These are phyloP conservation scores for Drosophila kikkawai DNA, from an alignment of 1,140 invertebrate genomes.

Conservation along the genomic window DNA sequence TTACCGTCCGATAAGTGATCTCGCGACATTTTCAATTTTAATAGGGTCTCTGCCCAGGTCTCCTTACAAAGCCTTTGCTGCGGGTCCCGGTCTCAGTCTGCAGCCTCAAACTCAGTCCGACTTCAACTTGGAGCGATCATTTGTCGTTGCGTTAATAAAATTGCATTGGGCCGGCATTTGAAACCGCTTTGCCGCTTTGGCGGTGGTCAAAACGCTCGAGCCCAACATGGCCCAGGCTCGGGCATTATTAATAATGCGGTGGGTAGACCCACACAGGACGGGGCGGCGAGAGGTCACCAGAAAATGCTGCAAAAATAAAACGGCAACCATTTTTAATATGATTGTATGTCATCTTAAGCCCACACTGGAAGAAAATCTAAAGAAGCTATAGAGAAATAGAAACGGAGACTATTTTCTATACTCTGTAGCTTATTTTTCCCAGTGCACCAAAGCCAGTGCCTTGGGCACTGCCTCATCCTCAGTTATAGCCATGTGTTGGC, in stretches of 20 bases:
- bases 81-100: conserved; percentile 11
- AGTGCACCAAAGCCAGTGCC: conserved; percentile 31
- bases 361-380: conserved; percentile 22
- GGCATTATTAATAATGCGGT: conserved; percentile 79
- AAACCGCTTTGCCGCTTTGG: conserved; percentile 69
- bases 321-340: conserved; percentile 83
- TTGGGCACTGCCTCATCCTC: conserved; percentile 30
- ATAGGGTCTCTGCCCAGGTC: conserved; percentile 71
- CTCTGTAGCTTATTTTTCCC: background rate
- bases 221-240: conserved; percentile 30
- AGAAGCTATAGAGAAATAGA: background rate
- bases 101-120: conserved; percentile 3
- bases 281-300: conserved; percentile 67
- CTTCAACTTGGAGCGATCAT: conserved; percentile 63
- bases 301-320: conserved; percentile 81
- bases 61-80: conserved; percentile 28
- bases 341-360: conserved; percentile 83
- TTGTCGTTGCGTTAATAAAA: conserved; percentile 84
- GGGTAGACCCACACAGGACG: conserved; percentile 35
- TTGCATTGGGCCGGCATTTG: conserved; percentile 83
- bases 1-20: conserved; percentile 82
- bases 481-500: conserved; percentile 44
- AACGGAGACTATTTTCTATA: background rate
- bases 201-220: conserved; percentile 53
- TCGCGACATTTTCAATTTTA: conserved; percentile 84